Evolutionary conservation across 2,888 invertebrate species (phyloP).

Genomic region (Harpagoxenus sublaevis): DNA sequence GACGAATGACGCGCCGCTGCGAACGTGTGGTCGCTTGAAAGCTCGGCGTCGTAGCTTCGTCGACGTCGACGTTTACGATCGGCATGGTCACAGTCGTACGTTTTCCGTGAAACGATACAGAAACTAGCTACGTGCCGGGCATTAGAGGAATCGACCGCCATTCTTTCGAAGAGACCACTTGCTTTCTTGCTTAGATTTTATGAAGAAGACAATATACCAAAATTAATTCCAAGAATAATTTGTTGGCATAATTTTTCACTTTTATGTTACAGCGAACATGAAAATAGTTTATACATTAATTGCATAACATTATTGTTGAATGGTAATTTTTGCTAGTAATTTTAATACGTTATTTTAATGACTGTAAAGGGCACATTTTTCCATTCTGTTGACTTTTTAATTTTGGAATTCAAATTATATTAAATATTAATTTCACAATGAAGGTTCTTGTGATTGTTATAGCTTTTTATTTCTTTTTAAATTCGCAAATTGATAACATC

Average conservation of each 20-base stretch:
- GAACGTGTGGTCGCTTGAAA: slow-evolving; percentile 43
- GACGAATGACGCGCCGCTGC: slow-evolving; percentile 66
- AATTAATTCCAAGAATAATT: slow-evolving; percentile 6
- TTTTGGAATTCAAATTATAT: slow-evolving; percentile 16
- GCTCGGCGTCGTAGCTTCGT: slow-evolving; percentile 41
- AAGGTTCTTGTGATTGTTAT: background rate
- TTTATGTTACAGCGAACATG: background rate
- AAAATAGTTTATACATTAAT: background rate
- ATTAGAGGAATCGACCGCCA: slow-evolving; percentile 43
- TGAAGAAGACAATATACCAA: background rate
- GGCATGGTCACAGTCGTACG: slow-evolving; percentile 43
- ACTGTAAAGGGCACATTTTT: background rate
- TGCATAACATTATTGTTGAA: slow-evolving; percentile 12
- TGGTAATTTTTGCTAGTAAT: background rate
- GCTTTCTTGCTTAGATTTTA: background rate
- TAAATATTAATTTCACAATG: slow-evolving; percentile 2
- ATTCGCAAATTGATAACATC: background rate
- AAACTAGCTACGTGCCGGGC: slow-evolving; percentile 56
- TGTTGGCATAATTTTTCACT: background rate
- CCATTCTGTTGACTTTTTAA: slow-evolving; percentile 19
- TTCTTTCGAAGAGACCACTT: slow-evolving; percentile 25
- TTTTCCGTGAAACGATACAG: slow-evolving; percentile 60
- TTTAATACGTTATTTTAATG: slow-evolving; percentile 2
- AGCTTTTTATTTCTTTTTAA: slow-evolving; percentile 9
- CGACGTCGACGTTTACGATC: slow-evolving; percentile 65